Evolutionary conservation across 2,888 invertebrate species (phyloP), one percentile per base, ranked within the genome.

Genomic region (Eupeodes latifasciatus): DNA sequence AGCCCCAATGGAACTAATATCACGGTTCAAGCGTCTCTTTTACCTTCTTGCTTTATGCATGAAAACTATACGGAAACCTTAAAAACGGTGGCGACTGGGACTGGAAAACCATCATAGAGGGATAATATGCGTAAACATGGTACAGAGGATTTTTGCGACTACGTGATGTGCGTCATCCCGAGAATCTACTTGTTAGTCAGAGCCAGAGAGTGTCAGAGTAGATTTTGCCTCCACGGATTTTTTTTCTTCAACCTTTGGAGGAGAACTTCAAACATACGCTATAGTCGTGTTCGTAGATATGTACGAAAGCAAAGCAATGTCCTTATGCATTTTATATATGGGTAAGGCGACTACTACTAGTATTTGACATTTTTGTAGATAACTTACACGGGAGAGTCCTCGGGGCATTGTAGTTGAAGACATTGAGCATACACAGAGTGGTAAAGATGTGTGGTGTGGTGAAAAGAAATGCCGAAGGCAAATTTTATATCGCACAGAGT

Each of bases 281-380:
- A 3, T 62, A 10, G 0, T 16, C 36, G 36, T 59, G 36, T 55
- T 9, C 34, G 5, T 59, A 59, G 0, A 51, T 49, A 3, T 4
- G 16, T 55, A 61, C 47, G 66, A 71, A 47, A 64, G 61, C 47
- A 44, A 84, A 71, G 79, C 78, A 78, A 81, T 85, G 69, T 79
- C 74, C 82, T 79, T 76, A 75, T 82, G 79, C 64, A 62, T 62
- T 14, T 53, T 57, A 71, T 64, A 79, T 82, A 27, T 86, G 79
- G 86, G 78, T 86, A 78, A 82, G n/a, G 75, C 74, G 78, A 74
- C 69, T 62, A 75, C 61, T 67, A 55, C 61, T 67, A 55, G 69
- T 53, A 62, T 59, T 36, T 40, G 16, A 57, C 9, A 7, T 40
- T 40, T 67, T 61, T 77, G 62, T 34, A 61, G 59, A 59, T 62